Evolutionary conservation across 2,113 vertebrate genomes (phyloP), one percentile per base, ranked within the genome.

Genomic region (Baryphthengus martii): DNA sequence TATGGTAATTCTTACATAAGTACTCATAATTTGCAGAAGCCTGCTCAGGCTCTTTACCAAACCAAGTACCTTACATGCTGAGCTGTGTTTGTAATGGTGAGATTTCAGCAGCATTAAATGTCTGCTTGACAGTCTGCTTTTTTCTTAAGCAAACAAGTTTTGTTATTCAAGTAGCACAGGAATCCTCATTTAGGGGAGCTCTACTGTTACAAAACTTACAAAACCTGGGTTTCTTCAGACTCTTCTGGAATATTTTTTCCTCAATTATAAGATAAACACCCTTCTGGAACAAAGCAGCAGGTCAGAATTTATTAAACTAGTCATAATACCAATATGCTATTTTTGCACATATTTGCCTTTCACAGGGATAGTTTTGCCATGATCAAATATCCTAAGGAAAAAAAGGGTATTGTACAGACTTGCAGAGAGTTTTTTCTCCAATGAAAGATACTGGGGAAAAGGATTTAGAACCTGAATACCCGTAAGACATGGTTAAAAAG

Each of bases 1-100:
- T 96, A 96, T 31, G 66, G 96, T 97, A 96, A 97, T 97, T 94
- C 98, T 62, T 85, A 97, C 97, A 98, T 83, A 85, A 95, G 93
- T 92, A 96, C 97, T 93, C 85, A 96, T 88, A 93, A 93, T 80
- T 31, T 94, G 93, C 55, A 88, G 78, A 84, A 91, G 95, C 86
- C 93, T 35, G 20, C 33, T 65, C 81, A 61, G 89, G 85, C 85
- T 94, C 53, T 91, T 94, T 67, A 92, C 33, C 33, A 94, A 91
- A 97, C 85, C 91, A 75, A 85, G 77, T 85, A 76, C 49, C 55
- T 91, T 45, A 87, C 67, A 81, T 2, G 55, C 93, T 84, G 92
- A 90, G 81, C 67, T 93, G 75, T 44, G 50, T 66, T 80, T 96
- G 73, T n/a, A 75, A 87, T 25, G 83, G 83, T 56, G 74, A 90